phyloP scores from a whole-genome alignment of 2,888 invertebrate species.

The Ophion obscuratus region DNA sequence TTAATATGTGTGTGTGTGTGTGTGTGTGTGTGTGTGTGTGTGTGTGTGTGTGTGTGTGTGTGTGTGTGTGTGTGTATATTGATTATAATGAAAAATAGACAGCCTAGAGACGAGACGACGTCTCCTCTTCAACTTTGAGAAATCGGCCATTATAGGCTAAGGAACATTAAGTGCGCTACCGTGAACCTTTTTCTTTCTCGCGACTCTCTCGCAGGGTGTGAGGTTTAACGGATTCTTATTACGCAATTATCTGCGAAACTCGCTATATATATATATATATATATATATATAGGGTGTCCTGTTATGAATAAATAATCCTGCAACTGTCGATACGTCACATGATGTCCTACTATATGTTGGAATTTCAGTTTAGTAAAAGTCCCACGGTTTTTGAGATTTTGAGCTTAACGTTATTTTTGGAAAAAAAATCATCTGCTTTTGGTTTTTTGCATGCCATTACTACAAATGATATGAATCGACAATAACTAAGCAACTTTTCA shows the following conservation, averaged over 20 bases:
- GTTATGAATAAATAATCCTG: too few species aligned
- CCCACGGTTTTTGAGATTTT: not conserved
- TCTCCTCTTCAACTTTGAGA: conserved; percentile 32
- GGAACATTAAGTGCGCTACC: conserved; percentile 44
- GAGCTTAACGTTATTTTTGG: too few species aligned
- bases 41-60: not conserved
- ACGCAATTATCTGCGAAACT: conserved; percentile 51
- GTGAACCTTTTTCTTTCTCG: conserved; percentile 39
- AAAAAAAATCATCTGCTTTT: too few species aligned
- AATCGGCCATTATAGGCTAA: conserved; percentile 30
- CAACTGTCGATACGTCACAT: too few species aligned
- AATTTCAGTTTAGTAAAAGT: too few species aligned
- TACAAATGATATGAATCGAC: too few species aligned
- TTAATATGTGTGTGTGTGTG: not conserved
- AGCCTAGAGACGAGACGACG: not conserved
- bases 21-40: too few species aligned
- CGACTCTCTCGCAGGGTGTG: conserved; percentile 42
- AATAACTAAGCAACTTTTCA: too few species aligned
- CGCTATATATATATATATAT: not conserved
- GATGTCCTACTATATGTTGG: too few species aligned
- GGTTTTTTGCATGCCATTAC: too few species aligned
- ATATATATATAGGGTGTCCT: not conserved
- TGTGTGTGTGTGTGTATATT: too few species aligned
- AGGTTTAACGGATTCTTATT: conserved; percentile 51
- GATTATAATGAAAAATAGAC: not conserved